Conservation (phyloP, 2,888 invertebrate species). For the Corythucha ciliata region DNA sequence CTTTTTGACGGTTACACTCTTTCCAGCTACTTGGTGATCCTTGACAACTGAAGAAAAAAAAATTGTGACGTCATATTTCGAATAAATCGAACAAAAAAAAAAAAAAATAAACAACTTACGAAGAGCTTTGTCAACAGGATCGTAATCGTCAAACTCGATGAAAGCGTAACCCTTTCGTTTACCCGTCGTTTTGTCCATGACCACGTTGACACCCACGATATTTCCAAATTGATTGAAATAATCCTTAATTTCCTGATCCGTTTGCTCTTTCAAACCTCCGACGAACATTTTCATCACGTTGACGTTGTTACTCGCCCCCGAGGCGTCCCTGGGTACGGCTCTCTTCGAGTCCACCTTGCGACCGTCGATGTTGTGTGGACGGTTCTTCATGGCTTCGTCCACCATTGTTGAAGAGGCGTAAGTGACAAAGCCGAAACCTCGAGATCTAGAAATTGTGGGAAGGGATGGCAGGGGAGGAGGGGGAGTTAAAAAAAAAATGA, state of each 20-base stretch:
- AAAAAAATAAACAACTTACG: conserved; percentile 52
- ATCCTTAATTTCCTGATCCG: conserved; percentile 76
- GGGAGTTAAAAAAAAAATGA: not conserved
- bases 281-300: conserved; percentile 93
- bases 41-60: conserved; percentile 24
- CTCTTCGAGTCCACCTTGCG: conserved; percentile 92
- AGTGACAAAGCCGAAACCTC: conserved; percentile 98
- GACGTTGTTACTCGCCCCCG: conserved; percentile 48
- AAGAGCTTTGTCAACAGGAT: conserved; percentile 92
- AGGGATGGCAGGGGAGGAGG: not conserved
- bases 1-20: conserved; percentile 30
- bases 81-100: not conserved
- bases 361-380: conserved; percentile 54
- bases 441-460: conserved; percentile 50
- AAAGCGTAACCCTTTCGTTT: conserved; percentile 94
- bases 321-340: conserved; percentile 71
- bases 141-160: conserved; percentile 94
- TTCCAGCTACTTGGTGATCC: conserved; percentile 27
- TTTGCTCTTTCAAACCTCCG: conserved; percentile 86
- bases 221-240: conserved; percentile 75
- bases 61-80: conserved; percentile 4
- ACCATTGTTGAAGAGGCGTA: conserved; percentile 89
- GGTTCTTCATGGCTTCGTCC: conserved; percentile 74
- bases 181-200: conserved; percentile 85
- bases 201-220: conserved; percentile 73